These are phyloP conservation scores for Calliphora vicina DNA, from an alignment of 1,140 invertebrate species.

Conservation along the genomic window DNA sequence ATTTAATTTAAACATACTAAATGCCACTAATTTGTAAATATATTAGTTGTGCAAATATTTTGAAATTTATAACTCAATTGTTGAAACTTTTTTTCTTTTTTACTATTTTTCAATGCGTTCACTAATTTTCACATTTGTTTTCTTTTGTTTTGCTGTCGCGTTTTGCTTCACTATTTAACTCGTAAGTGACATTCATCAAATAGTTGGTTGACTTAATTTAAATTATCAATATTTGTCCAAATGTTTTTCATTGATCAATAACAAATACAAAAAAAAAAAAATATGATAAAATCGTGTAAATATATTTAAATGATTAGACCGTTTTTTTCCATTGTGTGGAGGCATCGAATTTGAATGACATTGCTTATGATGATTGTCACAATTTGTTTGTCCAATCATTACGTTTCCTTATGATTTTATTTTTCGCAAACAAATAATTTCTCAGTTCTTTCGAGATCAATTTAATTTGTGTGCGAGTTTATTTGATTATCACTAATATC, in stretches of 20 bases:
- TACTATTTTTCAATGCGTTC: background rate
- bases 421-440: background rate
- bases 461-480: background rate
- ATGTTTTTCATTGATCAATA: background rate
- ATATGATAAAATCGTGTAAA: background rate
- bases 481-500: background rate
- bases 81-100: background rate
- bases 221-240: background rate
- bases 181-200: background rate
- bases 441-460: background rate
- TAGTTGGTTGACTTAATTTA: background rate
- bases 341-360: too few relatives aligned
- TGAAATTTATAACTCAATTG: background rate
- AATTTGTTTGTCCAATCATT: background rate
- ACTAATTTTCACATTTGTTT: background rate
- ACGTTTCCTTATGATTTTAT: background rate
- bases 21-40: background rate
- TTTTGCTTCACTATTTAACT: background rate
- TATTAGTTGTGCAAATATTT: background rate
- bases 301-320: background rate
- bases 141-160: background rate
- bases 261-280: background rate
- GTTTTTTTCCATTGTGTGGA: background rate
- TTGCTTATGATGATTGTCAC: background rate
- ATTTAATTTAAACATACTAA: background rate